phyloP scores from a whole-genome alignment of 2,113 vertebrate genomes.

The Polypterus senegalus region DNA sequence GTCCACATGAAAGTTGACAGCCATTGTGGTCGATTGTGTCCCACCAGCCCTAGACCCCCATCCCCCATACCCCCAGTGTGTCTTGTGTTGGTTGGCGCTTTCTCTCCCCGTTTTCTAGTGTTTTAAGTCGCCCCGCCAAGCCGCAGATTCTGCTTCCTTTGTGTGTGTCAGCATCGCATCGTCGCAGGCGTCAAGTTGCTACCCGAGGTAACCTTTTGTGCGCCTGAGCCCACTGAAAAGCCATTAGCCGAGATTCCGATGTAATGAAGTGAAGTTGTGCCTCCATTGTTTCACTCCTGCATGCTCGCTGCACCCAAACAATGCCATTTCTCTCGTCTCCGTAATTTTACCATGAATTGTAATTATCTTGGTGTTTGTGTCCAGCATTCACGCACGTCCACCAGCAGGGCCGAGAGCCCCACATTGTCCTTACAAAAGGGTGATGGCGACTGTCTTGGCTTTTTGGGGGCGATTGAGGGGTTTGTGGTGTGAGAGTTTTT shows the following conservation, averaged over 20 bases:
- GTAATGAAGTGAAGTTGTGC: slow-evolving; percentile 40
- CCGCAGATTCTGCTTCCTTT: slow-evolving; percentile 4
- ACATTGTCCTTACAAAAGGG: too few species aligned
- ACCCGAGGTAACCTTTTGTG: slow-evolving; percentile 1
- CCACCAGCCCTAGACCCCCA: too few species aligned
- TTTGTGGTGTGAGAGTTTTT: slow-evolving; percentile 3
- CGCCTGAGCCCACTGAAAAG: slow-evolving; percentile 16
- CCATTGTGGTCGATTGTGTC: too few species aligned
- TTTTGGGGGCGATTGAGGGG: too few species aligned
- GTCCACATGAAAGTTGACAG: too few species aligned
- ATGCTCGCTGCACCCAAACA: slow-evolving; percentile 42
- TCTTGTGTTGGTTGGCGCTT: too few species aligned
- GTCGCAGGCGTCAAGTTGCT: background rate
- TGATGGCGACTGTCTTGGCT: too few species aligned
- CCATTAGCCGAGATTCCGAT: slow-evolving; percentile 58
- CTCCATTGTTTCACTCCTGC: slow-evolving; percentile 41
- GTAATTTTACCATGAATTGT: slow-evolving; percentile 21
- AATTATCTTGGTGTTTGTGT: background rate
- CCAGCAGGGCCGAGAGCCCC: too few species aligned
- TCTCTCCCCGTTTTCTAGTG: too few species aligned
- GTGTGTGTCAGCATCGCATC: slow-evolving; percentile 23
- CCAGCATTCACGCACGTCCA: too few species aligned
- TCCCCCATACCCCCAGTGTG: too few species aligned
- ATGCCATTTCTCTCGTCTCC: slow-evolving; percentile 31
- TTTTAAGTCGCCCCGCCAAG: too few species aligned